These are phyloP conservation scores for Eclectus roratus DNA, from an alignment of 2,113 vertebrate species.

Conservation along the genomic window DNA sequence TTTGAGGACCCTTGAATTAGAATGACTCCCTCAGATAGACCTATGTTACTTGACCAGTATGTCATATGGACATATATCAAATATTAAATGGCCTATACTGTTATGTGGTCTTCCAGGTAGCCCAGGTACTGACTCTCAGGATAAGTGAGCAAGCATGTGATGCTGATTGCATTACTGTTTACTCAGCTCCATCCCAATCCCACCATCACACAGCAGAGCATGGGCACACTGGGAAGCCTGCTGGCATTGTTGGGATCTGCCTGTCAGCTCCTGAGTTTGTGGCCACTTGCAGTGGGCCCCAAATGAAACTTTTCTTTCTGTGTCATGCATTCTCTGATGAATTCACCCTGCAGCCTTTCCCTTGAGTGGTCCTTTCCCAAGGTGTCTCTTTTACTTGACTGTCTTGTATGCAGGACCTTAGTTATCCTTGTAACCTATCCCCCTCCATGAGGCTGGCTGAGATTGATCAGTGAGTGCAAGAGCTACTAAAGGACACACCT, in stretches of 20 bases:
- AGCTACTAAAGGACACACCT: not conserved
- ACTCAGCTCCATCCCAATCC: not conserved
- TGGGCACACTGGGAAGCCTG: not conserved
- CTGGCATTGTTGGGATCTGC: not conserved
- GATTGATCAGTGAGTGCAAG: not conserved
- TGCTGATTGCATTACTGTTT: not conserved
- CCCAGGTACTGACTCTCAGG: not conserved
- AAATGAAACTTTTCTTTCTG: not conserved
- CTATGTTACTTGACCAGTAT: not conserved
- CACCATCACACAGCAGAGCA: not conserved
- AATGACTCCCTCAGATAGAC: not conserved
- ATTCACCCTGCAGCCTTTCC: not conserved
- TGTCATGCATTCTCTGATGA: not conserved
- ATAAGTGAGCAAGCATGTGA: not conserved
- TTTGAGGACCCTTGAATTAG: not conserved
- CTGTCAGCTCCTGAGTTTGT: not conserved
- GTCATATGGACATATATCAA: not conserved
- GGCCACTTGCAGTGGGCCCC: rapidly evolving
- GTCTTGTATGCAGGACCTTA: not conserved
- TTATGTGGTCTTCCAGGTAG: not conserved
- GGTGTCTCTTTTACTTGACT: not conserved
- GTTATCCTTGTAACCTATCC: not conserved
- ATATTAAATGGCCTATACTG: not conserved
- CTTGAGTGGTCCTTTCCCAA: not conserved
- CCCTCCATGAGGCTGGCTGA: not conserved